Conservation (phyloP, 2,888 invertebrate genomes). For the Apantesis nais region DNA sequence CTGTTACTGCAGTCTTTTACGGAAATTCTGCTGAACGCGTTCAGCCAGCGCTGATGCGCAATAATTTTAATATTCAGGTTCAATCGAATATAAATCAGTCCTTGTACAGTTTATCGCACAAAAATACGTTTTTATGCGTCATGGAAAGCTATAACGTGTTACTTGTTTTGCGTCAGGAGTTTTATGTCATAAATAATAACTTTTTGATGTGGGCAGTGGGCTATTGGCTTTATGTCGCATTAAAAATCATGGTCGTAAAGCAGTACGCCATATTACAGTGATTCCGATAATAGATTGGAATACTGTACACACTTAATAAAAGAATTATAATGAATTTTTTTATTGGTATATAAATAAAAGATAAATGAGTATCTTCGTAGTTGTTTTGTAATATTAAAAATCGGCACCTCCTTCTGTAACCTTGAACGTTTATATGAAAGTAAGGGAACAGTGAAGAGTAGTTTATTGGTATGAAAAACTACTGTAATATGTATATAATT, state of each 20-base stretch:
- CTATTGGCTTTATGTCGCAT: conserved; percentile 63
- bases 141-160: conserved; percentile 62
- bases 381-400: conserved; percentile 8
- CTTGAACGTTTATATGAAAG: background rate
- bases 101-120: conserved; percentile 36
- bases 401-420: conserved; percentile 6
- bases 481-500: too few relatives aligned
- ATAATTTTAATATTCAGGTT: conserved; percentile 1
- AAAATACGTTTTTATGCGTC: conserved; percentile 60
- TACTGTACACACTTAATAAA: conserved; percentile 24
- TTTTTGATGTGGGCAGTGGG: conserved; percentile 65
- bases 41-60: background rate
- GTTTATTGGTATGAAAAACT: too few relatives aligned
- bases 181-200: conserved; percentile 77
- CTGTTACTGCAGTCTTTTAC: background rate
- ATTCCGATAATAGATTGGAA: conserved; percentile 52
- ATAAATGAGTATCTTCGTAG: conserved; percentile 13
- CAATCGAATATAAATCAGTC: conserved; percentile 36
- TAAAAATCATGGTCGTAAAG: conserved; percentile 60
- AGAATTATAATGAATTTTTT: conserved; percentile 15
- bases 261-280: conserved; percentile 43
- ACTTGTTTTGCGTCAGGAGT: conserved; percentile 71
- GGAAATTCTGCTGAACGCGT: background rate
- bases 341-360: conserved; percentile 16
- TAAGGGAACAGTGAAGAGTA: background rate